Conservation (phyloP, 2,797 vertebrate genomes). For the Danionella dracula region DNA sequence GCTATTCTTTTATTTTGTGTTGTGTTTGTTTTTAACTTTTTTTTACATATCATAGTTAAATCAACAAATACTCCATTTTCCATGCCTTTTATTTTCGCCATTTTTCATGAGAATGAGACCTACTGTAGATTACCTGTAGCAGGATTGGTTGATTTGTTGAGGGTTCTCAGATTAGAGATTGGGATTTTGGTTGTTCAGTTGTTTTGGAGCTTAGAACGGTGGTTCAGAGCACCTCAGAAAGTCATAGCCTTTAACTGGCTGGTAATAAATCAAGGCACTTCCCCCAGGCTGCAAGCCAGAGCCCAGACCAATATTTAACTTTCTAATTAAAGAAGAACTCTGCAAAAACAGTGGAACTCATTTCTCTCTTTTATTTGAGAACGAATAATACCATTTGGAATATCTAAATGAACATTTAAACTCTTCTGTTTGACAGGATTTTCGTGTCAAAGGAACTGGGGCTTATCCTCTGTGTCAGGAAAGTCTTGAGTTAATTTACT, state of each 20-base stretch:
- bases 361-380: slow-evolving; percentile 39
- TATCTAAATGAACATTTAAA: slow-evolving; percentile 37
- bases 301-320: slow-evolving; percentile 47
- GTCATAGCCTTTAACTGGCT: slow-evolving; percentile 19
- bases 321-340: slow-evolving; percentile 46
- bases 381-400: slow-evolving; percentile 27
- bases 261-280: slow-evolving; percentile 34
- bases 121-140: no score
- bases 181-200: neutral
- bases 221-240: slow-evolving; percentile 6
- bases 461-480: slow-evolving; percentile 24
- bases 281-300: slow-evolving; percentile 29
- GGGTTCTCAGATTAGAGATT: no score
- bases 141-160: no score
- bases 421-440: slow-evolving; percentile 27
- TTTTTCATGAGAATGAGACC: no score
- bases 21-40: no score
- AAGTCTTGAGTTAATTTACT: slow-evolving; percentile 20
- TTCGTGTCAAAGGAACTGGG: slow-evolving; percentile 1
- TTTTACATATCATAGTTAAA: no score
- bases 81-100: no score
- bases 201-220: slow-evolving; percentile 7
- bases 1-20: no score
- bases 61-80: no score
- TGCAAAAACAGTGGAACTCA: slow-evolving; percentile 32